A percentile compares a stretch with the other conserved stretches of the same genome.
Conservation (phyloP, 2,797 vertebrate species). For the Chaunax sp. region DNA sequence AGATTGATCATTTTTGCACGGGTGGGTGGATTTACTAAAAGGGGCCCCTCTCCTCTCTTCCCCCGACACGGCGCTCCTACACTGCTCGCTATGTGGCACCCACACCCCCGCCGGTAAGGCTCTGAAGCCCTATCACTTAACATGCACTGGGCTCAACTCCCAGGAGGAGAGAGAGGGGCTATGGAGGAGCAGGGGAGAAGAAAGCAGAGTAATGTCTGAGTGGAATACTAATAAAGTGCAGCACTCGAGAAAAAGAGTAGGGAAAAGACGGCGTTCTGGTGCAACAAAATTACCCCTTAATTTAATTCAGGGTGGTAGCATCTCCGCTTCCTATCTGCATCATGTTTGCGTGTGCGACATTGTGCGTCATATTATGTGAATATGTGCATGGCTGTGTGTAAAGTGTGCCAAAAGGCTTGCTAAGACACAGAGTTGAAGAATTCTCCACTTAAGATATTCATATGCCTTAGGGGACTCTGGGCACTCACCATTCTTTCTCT, state of each 20-base stretch:
- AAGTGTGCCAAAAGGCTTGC: conserved; percentile 44
- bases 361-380: conserved; percentile 14
- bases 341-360: conserved; percentile 17
- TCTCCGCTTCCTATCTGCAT: conserved; percentile 59
- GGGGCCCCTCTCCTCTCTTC: conserved; percentile 10
- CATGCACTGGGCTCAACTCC: conserved; percentile 76
- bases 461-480: conserved; percentile 68
- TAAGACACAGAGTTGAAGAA: conserved; percentile 66
- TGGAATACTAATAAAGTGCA: conserved; percentile 80
- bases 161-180: conserved; percentile 61
- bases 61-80: conserved; percentile 30
- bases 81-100: conserved; percentile 50
- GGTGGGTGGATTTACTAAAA: conserved; percentile 67
- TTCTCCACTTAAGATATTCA: conserved; percentile 75
- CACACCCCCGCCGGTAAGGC: conserved; percentile 61
- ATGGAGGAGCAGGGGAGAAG: conserved; percentile 59
- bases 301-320: conserved; percentile 73
- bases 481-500: conserved; percentile 67
- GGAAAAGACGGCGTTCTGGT: conserved; percentile 41
- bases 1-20: conserved; percentile 75
- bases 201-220: conserved; percentile 63
- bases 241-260: conserved; percentile 56
- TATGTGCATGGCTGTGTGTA: conserved; percentile 33
- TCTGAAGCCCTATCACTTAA: conserved; percentile 76
- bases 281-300: conserved; percentile 76